phyloP scores from a whole-genome alignment of 2,888 invertebrate genomes.

The Autographa gamma region DNA sequence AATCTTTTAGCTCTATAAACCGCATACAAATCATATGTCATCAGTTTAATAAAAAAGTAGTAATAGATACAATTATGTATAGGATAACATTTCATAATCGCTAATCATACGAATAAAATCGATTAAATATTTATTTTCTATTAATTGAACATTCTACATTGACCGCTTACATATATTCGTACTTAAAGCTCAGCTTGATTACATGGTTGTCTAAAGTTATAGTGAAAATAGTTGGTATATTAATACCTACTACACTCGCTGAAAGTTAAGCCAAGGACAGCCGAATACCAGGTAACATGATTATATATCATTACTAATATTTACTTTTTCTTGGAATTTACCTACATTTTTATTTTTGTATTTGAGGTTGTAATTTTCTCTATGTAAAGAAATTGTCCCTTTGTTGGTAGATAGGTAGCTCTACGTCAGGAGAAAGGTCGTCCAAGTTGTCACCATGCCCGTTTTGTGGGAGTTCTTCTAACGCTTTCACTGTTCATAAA shows the following conservation, averaged over 20 bases:
- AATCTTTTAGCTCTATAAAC: slow-evolving; percentile 12
- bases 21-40: slow-evolving; percentile 10
- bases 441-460: slow-evolving; percentile 90
- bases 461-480: slow-evolving; percentile 91
- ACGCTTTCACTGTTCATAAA: slow-evolving; percentile 91
- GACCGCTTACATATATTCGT: slow-evolving; percentile 45
- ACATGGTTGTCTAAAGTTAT: slow-evolving; percentile 32
- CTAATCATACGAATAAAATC: slow-evolving; percentile 29
- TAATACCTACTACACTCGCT: slow-evolving; percentile 10
- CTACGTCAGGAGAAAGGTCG: slow-evolving; percentile 93
- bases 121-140: slow-evolving; percentile 43
- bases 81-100: slow-evolving; percentile 29
- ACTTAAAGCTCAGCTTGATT: slow-evolving; percentile 66
- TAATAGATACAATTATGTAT: slow-evolving; percentile 15
- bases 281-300: slow-evolving; percentile 25
- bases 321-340: too few species aligned
- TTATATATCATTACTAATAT: background rate
- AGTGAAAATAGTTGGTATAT: slow-evolving; percentile 11
- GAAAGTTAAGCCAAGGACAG: slow-evolving; percentile 25
- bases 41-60: slow-evolving; percentile 17
- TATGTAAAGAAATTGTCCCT: slow-evolving; percentile 94
- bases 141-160: slow-evolving; percentile 69
- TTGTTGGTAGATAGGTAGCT: slow-evolving; percentile 95
- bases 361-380: slow-evolving; percentile 37
- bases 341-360: background rate